Conservation (phyloP, 2,888 invertebrate genomes). For the Drosophila maculinotata region DNA sequence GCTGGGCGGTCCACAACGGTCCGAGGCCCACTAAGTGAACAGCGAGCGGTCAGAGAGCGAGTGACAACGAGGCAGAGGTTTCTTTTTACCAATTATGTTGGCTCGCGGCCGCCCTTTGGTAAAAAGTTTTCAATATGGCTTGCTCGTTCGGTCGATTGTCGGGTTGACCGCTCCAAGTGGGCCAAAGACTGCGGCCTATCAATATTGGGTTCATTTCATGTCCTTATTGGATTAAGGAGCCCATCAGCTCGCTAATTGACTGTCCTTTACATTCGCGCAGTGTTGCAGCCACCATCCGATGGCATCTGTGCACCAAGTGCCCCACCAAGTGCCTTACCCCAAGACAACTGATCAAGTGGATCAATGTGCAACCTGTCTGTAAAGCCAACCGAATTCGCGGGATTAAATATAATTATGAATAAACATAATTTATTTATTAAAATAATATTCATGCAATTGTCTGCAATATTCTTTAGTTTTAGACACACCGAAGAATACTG, state of each 20-base stretch:
- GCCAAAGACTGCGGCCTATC: too few species aligned
- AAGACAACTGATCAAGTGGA: slow-evolving; percentile 1
- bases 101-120: slow-evolving; percentile 28
- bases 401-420: too few species aligned
- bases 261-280: slow-evolving; percentile 55
- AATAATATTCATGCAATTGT: too few species aligned
- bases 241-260: slow-evolving; percentile 71
- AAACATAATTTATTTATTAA: too few species aligned
- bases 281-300: slow-evolving; percentile 4
- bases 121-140: slow-evolving; percentile 47
- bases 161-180: slow-evolving; percentile 28
- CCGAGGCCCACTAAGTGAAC: neutral
- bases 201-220: slow-evolving; percentile 69
- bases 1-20: too few species aligned
- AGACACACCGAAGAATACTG: too few species aligned
- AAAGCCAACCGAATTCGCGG: too few species aligned
- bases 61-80: slow-evolving; percentile 1
- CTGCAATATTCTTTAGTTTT: too few species aligned
- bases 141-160: slow-evolving; percentile 13
- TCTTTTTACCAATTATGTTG: slow-evolving; percentile 47
- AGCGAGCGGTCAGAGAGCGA: neutral
- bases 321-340: slow-evolving; percentile 1
- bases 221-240: slow-evolving; percentile 74
- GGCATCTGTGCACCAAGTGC: neutral
- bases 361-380: neutral